Evolutionary conservation across 2,888 invertebrate genomes (phyloP), one percentile per base, ranked within the genome.

Genomic region (Lasioglossum villosulum): DNA sequence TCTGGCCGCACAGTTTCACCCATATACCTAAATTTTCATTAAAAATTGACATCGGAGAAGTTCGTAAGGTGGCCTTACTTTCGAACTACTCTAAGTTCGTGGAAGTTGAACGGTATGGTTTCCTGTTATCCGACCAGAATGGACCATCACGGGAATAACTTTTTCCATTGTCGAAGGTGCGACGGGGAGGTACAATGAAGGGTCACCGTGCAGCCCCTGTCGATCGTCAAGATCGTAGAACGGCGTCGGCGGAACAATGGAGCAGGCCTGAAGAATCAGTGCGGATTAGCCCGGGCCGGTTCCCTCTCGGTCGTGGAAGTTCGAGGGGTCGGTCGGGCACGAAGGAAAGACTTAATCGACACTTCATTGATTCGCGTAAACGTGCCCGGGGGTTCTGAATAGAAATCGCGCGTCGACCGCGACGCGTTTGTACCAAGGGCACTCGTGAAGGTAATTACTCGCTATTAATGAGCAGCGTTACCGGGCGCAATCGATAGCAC

Each of bases 371-470:
- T 76, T 79, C 85, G 79, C 84, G 72, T 76, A 75, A 85, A 80
- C 75, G 75, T 27, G 82, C 45, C 56, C 42, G 16, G 19, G 68
- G 66, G 23, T 52, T 52, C 66, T 52, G 68, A 37, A 39, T 70
- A 59, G 79, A 34, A 66, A 45, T 75, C 63, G 66, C 56, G 81
- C 16, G 39, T 23, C 37, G 27, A 16, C 34, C 70, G 72, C n/a
- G 73, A 52, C 59, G 39, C 72, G 78, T 83, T 83, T 73, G 73
- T 75, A 75, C 82, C 79, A 82, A 86, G 87, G 84, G 81, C 78
- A 78, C 79, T 87, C 87, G 79, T 63, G 74, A 82, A 77, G 84
- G 74, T 82, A 87, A 87, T 87, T 87, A 86, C 81, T 83, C 81
- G 78, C 79, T 79, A 79, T 81, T 87, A 87, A 87, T 82, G 87